These are phyloP conservation scores for Poeciliopsis presidionis DNA, from an alignment of 2,797 vertebrate genomes.

Conservation along the genomic window DNA sequence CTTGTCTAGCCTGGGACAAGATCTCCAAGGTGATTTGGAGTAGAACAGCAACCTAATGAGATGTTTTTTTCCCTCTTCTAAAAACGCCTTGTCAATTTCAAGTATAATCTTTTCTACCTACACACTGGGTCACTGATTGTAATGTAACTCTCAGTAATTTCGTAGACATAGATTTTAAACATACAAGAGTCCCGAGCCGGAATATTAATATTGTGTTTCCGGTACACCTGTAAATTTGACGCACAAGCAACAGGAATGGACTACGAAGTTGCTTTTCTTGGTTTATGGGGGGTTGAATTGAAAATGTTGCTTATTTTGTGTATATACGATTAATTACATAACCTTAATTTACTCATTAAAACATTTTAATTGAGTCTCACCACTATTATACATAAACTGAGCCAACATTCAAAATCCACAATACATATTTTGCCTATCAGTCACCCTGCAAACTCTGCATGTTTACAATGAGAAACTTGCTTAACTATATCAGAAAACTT, in stretches of 20 bases:
- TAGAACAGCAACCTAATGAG: neutral
- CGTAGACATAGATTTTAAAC: neutral
- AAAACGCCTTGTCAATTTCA: neutral
- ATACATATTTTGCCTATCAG: neutral
- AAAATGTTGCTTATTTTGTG: neutral
- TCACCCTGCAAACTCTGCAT: neutral
- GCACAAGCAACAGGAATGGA: neutral
- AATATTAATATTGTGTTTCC: neutral
- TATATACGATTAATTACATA: neutral
- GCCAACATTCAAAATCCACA: neutral
- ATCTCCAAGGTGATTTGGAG: constrained; percentile 3
- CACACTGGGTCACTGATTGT: neutral
- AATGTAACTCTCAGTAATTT: neutral
- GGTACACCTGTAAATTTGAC: neutral
- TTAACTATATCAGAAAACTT: neutral
- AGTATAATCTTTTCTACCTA: neutral
- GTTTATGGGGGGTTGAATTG: neutral
- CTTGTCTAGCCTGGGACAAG: neutral
- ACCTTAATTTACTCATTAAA: neutral
- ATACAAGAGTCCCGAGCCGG: neutral
- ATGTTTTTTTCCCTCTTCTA: neutral
- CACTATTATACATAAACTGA: neutral
- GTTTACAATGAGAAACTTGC: neutral
- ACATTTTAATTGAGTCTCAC: neutral
- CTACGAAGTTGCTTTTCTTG: neutral